Conservation (phyloP, 2,888 invertebrate species). For the Drosophila niveifrons region DNA sequence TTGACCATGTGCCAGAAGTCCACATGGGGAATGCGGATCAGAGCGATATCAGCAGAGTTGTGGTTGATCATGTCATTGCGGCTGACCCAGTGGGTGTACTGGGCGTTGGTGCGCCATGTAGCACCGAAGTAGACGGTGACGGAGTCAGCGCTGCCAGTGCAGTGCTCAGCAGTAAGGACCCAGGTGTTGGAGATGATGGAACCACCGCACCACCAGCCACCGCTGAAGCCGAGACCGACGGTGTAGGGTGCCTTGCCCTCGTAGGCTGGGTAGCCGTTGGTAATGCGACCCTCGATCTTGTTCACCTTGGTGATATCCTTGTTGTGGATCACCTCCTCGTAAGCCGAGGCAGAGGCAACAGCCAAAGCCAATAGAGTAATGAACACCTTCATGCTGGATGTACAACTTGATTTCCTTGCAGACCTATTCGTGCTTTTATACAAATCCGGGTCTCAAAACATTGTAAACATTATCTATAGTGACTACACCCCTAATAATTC, state of each 20-base stretch:
- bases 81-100: conserved; percentile 57
- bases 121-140: conserved; percentile 66
- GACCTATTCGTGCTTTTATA: conserved; percentile 4
- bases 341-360: conserved; percentile 40
- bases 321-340: conserved; percentile 36
- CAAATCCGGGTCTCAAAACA: background rate
- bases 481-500: background rate
- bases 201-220: conserved; percentile 74
- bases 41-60: conserved; percentile 58
- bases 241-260: conserved; percentile 76
- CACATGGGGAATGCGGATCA: conserved; percentile 68
- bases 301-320: conserved; percentile 47
- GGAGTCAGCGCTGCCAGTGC: conserved; percentile 54
- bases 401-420: conserved; percentile 26
- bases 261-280: conserved; percentile 63
- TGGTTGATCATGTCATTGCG: conserved; percentile 52
- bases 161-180: conserved; percentile 74
- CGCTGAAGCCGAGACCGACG: conserved; percentile 72
- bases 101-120: conserved; percentile 58
- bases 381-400: conserved; percentile 57
- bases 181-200: conserved; percentile 61
- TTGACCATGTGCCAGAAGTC: conserved; percentile 56
- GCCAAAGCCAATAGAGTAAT: conserved; percentile 58
- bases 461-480: conserved; percentile 7
- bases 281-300: conserved; percentile 62